Percentiles rank a stretch among this genome's conserved stretches.
phyloP scores from a whole-genome alignment of 2,888 invertebrate species.

The Cephus spinipes region DNA sequence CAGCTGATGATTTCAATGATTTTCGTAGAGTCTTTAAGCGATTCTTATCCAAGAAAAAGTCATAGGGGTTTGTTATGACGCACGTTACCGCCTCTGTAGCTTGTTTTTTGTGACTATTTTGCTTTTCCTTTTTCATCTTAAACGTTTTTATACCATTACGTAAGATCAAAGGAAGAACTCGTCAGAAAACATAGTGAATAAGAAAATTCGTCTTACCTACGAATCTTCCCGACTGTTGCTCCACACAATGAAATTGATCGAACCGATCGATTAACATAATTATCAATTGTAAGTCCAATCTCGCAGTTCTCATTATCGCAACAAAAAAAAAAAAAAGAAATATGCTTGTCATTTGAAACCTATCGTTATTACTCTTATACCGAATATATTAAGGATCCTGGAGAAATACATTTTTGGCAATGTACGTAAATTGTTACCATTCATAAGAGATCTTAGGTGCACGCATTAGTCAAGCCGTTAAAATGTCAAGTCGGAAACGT shows the following conservation, averaged over 20 bases:
- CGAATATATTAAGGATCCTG: background rate
- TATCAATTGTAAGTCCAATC: background rate
- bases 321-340: background rate
- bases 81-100: conserved; percentile 18
- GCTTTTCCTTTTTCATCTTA: background rate
- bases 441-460: background rate
- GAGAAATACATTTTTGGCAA: background rate
- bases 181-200: background rate
- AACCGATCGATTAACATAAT: background rate
- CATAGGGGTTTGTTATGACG: conserved; percentile 22
- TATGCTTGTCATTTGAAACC: background rate
- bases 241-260: background rate
- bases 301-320: background rate
- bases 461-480: background rate
- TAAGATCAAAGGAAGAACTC: background rate
- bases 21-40: background rate
- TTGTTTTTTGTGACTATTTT: background rate
- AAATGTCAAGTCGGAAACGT: background rate
- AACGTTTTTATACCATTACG: background rate
- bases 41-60: background rate
- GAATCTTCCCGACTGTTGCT: background rate
- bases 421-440: background rate
- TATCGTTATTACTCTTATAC: background rate
- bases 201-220: background rate
- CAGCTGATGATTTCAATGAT: background rate